Percentiles rank a stretch among this genome's conserved stretches.
These are phyloP conservation scores for Silurus aristotelis DNA, from an alignment of 2,797 vertebrate species.

Conservation along the genomic window DNA sequence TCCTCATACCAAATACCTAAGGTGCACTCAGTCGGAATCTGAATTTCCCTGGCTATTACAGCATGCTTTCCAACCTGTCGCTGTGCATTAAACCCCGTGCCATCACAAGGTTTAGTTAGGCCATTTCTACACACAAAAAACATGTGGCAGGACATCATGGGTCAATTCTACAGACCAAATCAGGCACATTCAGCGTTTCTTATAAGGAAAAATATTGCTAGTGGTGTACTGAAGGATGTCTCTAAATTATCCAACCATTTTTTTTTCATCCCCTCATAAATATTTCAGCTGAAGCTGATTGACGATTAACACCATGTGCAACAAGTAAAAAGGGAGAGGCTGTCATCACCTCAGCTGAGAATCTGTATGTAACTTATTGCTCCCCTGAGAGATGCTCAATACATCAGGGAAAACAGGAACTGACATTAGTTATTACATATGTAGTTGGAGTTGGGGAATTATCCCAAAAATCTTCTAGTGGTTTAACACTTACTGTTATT, in stretches of 20 bases:
- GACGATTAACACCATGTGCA: slow-evolving; percentile 10
- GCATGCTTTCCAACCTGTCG: slow-evolving; percentile 38
- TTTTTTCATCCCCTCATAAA: not conserved
- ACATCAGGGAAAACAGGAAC: not conserved
- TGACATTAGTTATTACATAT: slow-evolving; percentile 13
- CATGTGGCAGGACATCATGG: slow-evolving; percentile 21
- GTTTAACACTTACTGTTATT: not conserved
- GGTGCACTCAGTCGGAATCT: slow-evolving; percentile 50
- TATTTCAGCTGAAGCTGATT: not conserved
- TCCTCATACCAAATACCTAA: slow-evolving; percentile 36
- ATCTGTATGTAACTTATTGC: not conserved
- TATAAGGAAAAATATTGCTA: not conserved
- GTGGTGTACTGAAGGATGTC: slow-evolving; percentile 1
- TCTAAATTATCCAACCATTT: not conserved
- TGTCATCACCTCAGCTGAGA: slow-evolving; percentile 9
- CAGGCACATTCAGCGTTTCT: slow-evolving; percentile 8
- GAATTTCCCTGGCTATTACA: slow-evolving; percentile 49
- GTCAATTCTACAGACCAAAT: slow-evolving; percentile 20
- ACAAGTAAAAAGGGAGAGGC: slow-evolving; percentile 14
- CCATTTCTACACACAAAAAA: slow-evolving; percentile 23
- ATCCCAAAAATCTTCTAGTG: too few species aligned
- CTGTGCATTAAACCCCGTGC: slow-evolving; percentile 45
- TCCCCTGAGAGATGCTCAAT: not conserved
- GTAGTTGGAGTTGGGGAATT: not conserved
- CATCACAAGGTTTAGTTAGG: slow-evolving; percentile 38